These are phyloP conservation scores for Ecliptopera silaceata DNA, from an alignment of 2,888 invertebrate species.

Conservation along the genomic window DNA sequence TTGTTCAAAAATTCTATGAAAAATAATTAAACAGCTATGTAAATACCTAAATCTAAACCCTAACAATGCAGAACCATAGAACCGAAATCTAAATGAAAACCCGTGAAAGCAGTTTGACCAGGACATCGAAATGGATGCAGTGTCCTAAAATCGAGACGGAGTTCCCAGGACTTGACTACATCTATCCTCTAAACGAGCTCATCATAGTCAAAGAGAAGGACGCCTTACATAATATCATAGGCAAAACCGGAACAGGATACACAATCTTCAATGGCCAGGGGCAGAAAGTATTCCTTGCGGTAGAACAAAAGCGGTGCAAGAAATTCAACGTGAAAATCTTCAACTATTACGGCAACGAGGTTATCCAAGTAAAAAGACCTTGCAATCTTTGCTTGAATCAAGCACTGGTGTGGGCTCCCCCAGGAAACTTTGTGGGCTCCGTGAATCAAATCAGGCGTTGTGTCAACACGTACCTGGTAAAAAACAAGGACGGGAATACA, in stretches of 20 bases:
- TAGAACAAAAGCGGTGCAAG: slow-evolving; percentile 39
- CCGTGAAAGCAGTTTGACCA: slow-evolving; percentile 23
- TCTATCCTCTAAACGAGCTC: slow-evolving; percentile 50
- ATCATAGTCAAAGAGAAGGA: slow-evolving; percentile 53
- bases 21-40: background rate
- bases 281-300: slow-evolving; percentile 62
- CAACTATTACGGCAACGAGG: slow-evolving; percentile 64
- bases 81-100: slow-evolving; percentile 41
- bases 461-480: slow-evolving; percentile 45
- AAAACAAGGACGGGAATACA: slow-evolving; percentile 39
- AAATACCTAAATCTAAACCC: background rate
- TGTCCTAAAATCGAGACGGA: slow-evolving; percentile 49
- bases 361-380: slow-evolving; percentile 51
- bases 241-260: slow-evolving; percentile 44
- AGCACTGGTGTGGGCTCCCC: slow-evolving; percentile 56
- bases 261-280: slow-evolving; percentile 60
- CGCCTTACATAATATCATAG: slow-evolving; percentile 52
- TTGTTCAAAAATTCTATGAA: background rate
- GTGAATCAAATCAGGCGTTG: slow-evolving; percentile 39
- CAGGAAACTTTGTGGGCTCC: slow-evolving; percentile 56
- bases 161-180: slow-evolving; percentile 58
- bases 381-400: slow-evolving; percentile 42
- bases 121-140: slow-evolving; percentile 56
- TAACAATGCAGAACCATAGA: slow-evolving; percentile 22
- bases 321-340: slow-evolving; percentile 54